Base-by-base conservation (phyloP, 2,113 vertebrate genomes). In the Phrynocephalus versicolor region DNA sequence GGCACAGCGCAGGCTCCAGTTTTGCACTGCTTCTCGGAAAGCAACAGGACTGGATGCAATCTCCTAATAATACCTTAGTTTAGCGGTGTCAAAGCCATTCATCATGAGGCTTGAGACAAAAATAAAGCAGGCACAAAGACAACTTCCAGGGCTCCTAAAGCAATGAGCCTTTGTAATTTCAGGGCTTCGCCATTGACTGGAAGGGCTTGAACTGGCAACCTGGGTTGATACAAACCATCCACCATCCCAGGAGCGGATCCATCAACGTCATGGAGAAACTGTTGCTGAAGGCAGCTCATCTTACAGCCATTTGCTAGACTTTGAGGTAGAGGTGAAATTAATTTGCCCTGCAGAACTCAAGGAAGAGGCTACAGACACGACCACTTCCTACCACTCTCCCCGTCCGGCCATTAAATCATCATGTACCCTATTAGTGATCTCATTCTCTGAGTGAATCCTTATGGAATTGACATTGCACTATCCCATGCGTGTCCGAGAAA, bases 11-110 rank as follows among this genome's bases (percentile, higher is more conserved):
- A 94, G 95, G 94, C 92, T 85, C 81, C 94, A 94, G 92, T 96
- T 67, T 96, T 93, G 51, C 27, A 3, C 65, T 93, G 94, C 92
- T 92, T 91, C 96, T 67, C 94, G 89, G 96, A 86, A 94, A 85
- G 85, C 95, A 89, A 72, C 85, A 9, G 58, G 84, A 89, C 94
- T 94, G 90, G 82, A 87, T 91, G 92, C 96, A 95, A 97, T 97
- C 96, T 95, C 89, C 94, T 95, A 89, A 97, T 96, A 94, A 97
- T 96, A 96, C 96, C 96, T 97, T 95, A 96, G 94, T 94, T 97
- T 96, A 96, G 96, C 94, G 88, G 6, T 93, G 96, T 97, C 97
- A 97, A 95, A 96, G 87, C 93, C 92, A 93, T 95, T 96, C 94
- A 94, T 95, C 95, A 95, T 85, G 12, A 0, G 25, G 37, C 19